These are phyloP conservation scores for Solenodon paradoxus DNA, from an alignment of 2,113 vertebrate species.

Conservation along the genomic window DNA sequence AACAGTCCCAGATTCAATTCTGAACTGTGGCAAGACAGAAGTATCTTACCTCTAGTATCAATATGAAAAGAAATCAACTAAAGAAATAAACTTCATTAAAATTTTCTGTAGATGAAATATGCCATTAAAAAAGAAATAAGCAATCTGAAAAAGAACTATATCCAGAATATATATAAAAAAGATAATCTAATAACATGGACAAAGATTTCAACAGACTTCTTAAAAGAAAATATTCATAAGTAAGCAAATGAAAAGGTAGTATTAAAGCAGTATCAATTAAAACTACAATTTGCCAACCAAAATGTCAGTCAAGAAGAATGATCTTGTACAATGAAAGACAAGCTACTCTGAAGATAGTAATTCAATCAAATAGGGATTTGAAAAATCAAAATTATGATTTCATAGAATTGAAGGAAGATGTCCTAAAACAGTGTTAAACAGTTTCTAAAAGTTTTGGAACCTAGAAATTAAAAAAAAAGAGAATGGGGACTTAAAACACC, in stretches of 20 bases:
- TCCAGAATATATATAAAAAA: not conserved
- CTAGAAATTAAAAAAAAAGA: not conserved
- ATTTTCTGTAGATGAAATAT: not conserved
- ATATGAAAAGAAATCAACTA: not conserved
- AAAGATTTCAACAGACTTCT: not conserved
- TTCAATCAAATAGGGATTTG: not conserved
- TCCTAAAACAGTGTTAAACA: not conserved
- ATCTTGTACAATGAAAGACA: not conserved
- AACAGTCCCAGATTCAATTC: not conserved
- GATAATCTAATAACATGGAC: not conserved
- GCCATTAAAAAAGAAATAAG: not conserved
- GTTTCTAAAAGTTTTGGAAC: not conserved
- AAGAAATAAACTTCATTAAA: not conserved
- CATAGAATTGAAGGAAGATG: not conserved
- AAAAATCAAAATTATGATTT: not conserved
- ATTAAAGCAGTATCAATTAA: not conserved
- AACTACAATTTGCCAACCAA: not conserved
- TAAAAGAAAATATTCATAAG: not conserved
- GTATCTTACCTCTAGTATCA: not conserved
- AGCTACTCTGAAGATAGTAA: not conserved
- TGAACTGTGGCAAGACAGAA: not conserved
- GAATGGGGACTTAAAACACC: not conserved
- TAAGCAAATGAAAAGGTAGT: conserved; percentile 5
- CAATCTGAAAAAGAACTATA: not conserved
- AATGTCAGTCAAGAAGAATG: not conserved